phyloP scores from a whole-genome alignment of 2,888 invertebrate species.

The Bellardia pandia region DNA sequence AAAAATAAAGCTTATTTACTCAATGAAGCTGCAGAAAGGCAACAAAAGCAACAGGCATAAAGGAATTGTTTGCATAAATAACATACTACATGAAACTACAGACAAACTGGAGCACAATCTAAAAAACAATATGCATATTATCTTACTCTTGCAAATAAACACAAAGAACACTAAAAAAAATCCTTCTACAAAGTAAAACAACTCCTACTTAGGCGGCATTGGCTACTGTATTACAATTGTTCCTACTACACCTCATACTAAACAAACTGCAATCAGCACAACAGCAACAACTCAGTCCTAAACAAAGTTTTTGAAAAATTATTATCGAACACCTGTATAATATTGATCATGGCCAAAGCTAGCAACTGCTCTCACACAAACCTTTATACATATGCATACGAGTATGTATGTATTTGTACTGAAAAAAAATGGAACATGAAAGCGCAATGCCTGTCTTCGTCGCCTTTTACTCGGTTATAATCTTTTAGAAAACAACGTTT shows the following conservation, averaged over 20 bases:
- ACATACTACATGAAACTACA: conserved; percentile 71
- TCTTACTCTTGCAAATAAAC: conserved; percentile 40
- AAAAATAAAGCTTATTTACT: conserved; percentile 58
- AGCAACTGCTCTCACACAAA: conserved; percentile 24
- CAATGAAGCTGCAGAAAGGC: conserved; percentile 58
- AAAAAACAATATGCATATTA: conserved; percentile 67
- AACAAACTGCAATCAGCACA: neutral
- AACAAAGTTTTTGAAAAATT: conserved; percentile 74
- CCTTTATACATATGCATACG: neutral
- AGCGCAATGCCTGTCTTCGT: conserved; percentile 70
- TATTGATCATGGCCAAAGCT: conserved; percentile 71
- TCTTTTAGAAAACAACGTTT: conserved; percentile 61
- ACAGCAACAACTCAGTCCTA: conserved; percentile 21
- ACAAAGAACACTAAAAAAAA: conserved; percentile 15
- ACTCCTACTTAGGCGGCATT: conserved; percentile 70
- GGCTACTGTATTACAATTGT: conserved; percentile 67
- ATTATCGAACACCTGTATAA: conserved; percentile 77
- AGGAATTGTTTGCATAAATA: conserved; percentile 72
- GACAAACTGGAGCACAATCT: conserved; percentile 74
- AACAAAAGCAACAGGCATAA: conserved; percentile 30
- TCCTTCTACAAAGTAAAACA: conserved; percentile 41
- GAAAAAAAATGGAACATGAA: conserved; percentile 58
- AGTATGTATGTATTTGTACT: neutral
- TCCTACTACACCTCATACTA: conserved; percentile 18
- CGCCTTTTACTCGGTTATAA: conserved; percentile 40